Evolutionary conservation across 1,140 invertebrate genomes (phyloP).

Genomic region (Drosophila insularis): DNA sequence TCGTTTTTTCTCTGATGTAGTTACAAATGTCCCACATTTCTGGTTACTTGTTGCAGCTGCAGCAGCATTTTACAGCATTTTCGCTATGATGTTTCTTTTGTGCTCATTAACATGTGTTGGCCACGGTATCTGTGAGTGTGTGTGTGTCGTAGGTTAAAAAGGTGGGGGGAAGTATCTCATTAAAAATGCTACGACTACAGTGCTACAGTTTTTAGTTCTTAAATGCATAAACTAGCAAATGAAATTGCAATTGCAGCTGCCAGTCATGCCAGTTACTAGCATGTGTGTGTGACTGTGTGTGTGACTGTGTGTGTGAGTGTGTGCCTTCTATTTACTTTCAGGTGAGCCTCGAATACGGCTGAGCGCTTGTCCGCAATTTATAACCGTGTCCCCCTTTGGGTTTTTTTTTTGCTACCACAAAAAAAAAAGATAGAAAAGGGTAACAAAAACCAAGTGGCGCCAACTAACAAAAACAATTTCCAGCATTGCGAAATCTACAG

Average conservation of each 20-base stretch:
- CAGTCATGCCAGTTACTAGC: background rate
- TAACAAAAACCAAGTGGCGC: slow-evolving; percentile 61
- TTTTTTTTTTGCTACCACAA: background rate
- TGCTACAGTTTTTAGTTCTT: slow-evolving; percentile 24
- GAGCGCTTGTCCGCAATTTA: slow-evolving; percentile 36
- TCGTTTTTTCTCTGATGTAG: background rate
- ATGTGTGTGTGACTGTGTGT: background rate
- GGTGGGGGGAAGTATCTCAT: slow-evolving; percentile 53
- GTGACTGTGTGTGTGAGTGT: background rate
- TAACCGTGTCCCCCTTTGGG: slow-evolving; percentile 21
- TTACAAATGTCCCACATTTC: slow-evolving; percentile 11
- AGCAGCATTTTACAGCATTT: background rate
- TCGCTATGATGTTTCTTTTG: background rate
- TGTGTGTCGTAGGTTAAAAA: background rate
- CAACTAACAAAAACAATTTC: slow-evolving; percentile 72
- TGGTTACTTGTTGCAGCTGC: slow-evolving; percentile 50
- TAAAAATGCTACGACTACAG: slow-evolving; percentile 53
- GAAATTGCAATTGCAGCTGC: slow-evolving; percentile 37
- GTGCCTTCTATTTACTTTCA: slow-evolving; percentile 2
- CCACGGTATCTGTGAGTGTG: background rate
- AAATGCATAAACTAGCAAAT: slow-evolving; percentile 53
- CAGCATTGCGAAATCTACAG: slow-evolving; percentile 11
- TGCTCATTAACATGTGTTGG: slow-evolving; percentile 62
- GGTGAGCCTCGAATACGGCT: slow-evolving; percentile 9
- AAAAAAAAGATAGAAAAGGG: slow-evolving; percentile 4